A percentile compares a stretch with the other conserved stretches of the same genome.
Conservation (phyloP, 2,113 vertebrate species). For the Elgaria multicarinata region DNA sequence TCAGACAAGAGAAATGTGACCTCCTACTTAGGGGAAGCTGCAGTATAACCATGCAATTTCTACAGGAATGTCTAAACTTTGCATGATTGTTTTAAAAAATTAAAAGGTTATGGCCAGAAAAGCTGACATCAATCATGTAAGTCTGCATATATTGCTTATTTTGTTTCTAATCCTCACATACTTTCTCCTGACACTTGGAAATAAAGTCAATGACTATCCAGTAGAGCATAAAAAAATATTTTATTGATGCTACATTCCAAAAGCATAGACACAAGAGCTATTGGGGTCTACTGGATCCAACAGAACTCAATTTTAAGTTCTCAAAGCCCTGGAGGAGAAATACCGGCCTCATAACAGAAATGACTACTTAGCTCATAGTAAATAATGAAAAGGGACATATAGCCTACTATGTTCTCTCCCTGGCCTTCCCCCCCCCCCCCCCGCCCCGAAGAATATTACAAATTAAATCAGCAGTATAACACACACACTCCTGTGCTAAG, state of each 20-base stretch:
- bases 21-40: neutral
- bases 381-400: no score
- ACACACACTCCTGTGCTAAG: no score
- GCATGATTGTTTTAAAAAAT: neutral
- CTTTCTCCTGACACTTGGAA: neutral
- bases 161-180: neutral
- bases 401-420: no score
- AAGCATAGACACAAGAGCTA: neutral
- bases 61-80: no score
- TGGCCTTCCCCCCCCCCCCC: no score
- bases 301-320: no score
- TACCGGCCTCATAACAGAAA: no score
- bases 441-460: no score
- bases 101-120: neutral
- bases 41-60: neutral
- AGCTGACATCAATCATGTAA: neutral
- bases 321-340: no score
- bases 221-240: neutral
- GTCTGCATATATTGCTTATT: neutral
- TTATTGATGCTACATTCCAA: neutral
- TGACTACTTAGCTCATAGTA: no score
- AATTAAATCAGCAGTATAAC: no score
- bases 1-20: neutral
- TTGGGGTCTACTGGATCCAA: no score
- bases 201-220: neutral